phyloP scores from a whole-genome alignment of 1,140 invertebrate species.

The Onthophagus taurus region DNA sequence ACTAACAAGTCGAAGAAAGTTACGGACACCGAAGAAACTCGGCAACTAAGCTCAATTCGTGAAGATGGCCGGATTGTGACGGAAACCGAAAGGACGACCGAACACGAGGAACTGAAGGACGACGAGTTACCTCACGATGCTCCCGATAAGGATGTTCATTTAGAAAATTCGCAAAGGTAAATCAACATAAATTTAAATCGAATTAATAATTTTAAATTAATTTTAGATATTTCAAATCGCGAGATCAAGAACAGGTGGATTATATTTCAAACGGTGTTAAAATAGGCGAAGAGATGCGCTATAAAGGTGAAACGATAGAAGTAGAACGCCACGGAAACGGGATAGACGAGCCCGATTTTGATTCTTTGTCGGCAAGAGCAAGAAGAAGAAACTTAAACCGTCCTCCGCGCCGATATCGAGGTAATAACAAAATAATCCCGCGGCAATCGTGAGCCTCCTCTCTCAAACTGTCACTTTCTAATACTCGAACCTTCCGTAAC shows the following conservation, averaged over 20 bases:
- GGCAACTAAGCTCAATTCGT: slow-evolving; percentile 38
- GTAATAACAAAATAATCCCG: slow-evolving; percentile 15
- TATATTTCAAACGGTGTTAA: slow-evolving; percentile 64
- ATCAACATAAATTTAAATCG: not conserved
- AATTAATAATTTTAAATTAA: slow-evolving; percentile 4
- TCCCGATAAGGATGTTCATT: slow-evolving; percentile 38
- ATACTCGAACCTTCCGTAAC: not conserved
- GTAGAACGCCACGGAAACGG: slow-evolving; percentile 51
- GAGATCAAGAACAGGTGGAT: slow-evolving; percentile 64
- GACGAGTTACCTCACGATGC: slow-evolving; percentile 58
- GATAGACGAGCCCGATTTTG: slow-evolving; percentile 54
- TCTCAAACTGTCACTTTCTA: not conserved
- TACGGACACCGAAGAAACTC: slow-evolving; percentile 74
- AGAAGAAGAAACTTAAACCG: slow-evolving; percentile 47
- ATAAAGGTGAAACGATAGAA: slow-evolving; percentile 67
- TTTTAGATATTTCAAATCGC: slow-evolving; percentile 32
- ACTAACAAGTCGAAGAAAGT: slow-evolving; percentile 65
- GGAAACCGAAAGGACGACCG: slow-evolving; percentile 66
- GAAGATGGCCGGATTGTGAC: slow-evolving; percentile 76
- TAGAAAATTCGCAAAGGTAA: slow-evolving; percentile 46
- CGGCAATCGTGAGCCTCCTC: not conserved
- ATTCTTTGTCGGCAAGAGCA: slow-evolving; percentile 63
- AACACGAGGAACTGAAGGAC: slow-evolving; percentile 75
- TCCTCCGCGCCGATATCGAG: slow-evolving; percentile 36
- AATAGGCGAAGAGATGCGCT: slow-evolving; percentile 65